Conservation (phyloP, 2,888 invertebrate genomes). For the Tromatobia lineatoria region DNA sequence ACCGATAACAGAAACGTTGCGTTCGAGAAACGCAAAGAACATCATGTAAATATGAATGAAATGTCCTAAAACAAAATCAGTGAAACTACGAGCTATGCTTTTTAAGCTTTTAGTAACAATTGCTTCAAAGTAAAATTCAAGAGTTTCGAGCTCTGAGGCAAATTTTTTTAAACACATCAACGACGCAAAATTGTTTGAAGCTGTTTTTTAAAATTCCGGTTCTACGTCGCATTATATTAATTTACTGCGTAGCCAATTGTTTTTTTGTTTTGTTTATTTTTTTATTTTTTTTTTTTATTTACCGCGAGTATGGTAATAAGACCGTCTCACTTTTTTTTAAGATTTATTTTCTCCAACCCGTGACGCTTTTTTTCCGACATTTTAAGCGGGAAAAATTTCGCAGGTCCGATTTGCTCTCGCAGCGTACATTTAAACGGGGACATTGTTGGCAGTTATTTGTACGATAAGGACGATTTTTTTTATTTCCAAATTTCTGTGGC, state of each 20-base stretch:
- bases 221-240: conserved; percentile 3
- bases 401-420: not conserved
- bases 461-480: conserved; percentile 21
- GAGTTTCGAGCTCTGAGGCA: conserved; percentile 7
- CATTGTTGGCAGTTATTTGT: conserved; percentile 33
- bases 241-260: not conserved
- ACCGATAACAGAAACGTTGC: conserved; percentile 20
- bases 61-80: conserved; percentile 38
- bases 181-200: conserved; percentile 23
- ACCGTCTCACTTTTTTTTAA: not conserved
- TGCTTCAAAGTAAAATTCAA: conserved; percentile 9
- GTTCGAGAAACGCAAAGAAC: conserved; percentile 32
- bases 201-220: conserved; percentile 6
- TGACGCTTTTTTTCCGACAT: conserved; percentile 36
- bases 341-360: conserved; percentile 47
- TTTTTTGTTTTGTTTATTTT: conserved; percentile 18
- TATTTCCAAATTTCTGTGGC: conserved; percentile 26
- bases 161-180: not conserved
- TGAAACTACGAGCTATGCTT: conserved; percentile 26
- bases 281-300: conserved; percentile 1
- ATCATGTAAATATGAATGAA: conserved; percentile 59
- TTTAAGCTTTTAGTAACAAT: conserved; percentile 18
- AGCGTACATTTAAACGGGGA: conserved; percentile 26
- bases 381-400: not conserved
- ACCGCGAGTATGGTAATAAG: not conserved